Evolutionary conservation across 2,113 vertebrate genomes (phyloP).

Genomic region (Gopherus evgoodei): DNA sequence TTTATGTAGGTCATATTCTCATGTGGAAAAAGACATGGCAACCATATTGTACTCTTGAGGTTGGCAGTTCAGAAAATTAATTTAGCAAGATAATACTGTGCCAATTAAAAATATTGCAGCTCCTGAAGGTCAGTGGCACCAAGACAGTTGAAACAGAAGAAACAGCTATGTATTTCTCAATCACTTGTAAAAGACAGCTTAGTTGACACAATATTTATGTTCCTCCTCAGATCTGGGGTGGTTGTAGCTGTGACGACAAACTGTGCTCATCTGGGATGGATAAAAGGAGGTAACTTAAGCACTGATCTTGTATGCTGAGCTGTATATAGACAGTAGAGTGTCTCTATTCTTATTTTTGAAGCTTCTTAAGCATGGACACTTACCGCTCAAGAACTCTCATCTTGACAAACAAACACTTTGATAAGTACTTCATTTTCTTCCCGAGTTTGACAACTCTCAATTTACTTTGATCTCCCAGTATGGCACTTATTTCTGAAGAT

Average conservation of each 20-base stretch:
- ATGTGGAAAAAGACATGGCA: neutral
- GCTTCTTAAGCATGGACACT: fast-evolving
- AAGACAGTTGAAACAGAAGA: neutral
- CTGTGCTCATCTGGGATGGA: neutral
- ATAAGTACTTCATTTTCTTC: neutral
- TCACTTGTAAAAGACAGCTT: neutral
- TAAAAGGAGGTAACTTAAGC: neutral
- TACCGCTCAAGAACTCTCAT: neutral
- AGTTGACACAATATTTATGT: neutral
- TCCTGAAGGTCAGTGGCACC: fast-evolving
- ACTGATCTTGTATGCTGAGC: too few relatives aligned
- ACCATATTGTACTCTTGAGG: neutral
- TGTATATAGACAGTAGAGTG: neutral
- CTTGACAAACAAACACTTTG: fast-evolving
- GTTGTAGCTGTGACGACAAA: fast-evolving
- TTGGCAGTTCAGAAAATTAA: neutral
- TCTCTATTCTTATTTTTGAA: neutral
- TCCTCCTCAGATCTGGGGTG: neutral
- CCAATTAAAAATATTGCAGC: neutral
- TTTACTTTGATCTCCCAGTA: fast-evolving
- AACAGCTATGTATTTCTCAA: neutral
- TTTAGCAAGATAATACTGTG: neutral
- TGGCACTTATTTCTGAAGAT: neutral
- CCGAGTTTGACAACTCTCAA: fast-evolving
- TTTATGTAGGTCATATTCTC: neutral